Evolutionary conservation across 1,140 invertebrate genomes (phyloP), one percentile per base, ranked within the genome.

Genomic region (Himalopsyche phryganea): DNA sequence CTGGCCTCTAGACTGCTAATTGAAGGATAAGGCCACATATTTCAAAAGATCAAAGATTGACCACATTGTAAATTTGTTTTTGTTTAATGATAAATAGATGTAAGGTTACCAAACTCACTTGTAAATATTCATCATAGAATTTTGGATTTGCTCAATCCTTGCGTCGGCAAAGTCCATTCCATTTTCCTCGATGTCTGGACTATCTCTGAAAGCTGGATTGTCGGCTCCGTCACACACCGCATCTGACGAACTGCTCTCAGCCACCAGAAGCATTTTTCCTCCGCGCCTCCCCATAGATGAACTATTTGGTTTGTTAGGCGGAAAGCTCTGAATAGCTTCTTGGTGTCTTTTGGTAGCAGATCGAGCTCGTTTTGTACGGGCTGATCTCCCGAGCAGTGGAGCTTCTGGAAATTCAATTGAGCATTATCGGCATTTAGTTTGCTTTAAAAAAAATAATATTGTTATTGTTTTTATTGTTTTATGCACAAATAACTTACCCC

Each of bases 301-400:
- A 17, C 28, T 44, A 28, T 38, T 40, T 7, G 45, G n/a, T 11
- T 45, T 19, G 9, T 5, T 10, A 11, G 35, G 18, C 6, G 53
- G 46, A 15, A 53, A 49, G 2, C 17, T 18, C 18, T 28, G 19
- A 6, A 14, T n/a, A 11, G 19, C 11, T 15, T 15, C 47, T 20
- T 48, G 46, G 36, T 57, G 51, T 7, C 58, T 18, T 36, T 65
- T 57, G n/a, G 44, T 58, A 14, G 62, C 62, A 0, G 62, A 65
- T 2, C 62, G 50, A 7, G 62, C 62, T 2, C 62, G 54, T 6
- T 49, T 46, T 13, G 58, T 61, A 11, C 62, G 35, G 2, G 62
- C 58, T 14, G 58, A 53, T 46, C 53, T 54, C 0, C 62, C 62
- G 0, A 65, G 44, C 15, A 65, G 28, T 9, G 62, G 62, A 1